Evolutionary conservation across 2,888 invertebrate genomes (phyloP), one percentile per base, ranked within the genome.

Genomic region (Hybos culiciformis): DNA sequence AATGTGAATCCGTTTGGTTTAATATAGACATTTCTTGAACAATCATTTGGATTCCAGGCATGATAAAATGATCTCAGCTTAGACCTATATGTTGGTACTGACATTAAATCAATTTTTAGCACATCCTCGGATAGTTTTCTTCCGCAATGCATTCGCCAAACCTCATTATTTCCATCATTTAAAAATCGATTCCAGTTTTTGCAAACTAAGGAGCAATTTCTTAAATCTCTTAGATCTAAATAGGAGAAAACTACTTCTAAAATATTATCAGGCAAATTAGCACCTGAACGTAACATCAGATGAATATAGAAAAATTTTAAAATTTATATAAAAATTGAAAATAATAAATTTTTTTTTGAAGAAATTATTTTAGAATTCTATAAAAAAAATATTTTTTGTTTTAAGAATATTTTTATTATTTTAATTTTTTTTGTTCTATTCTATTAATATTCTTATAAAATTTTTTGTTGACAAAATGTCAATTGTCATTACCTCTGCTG

Each of bases 31-130:
- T 98, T 94, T 61, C 91, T 78, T 39, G 96, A 97, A 64, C 94
- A 93, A 66, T 98, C 97, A 62, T 85, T 82, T 9, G 93, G 88
- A 67, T 92, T 97, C 97, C 97, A 98, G 1, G 96, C 86, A 68
- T 93, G 88, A 61, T 82, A 83, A 67, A 83, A 92, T 12, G 97
- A 94, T 56, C 90, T 75, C 50, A 97, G 71, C 71, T 96, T 96
- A 19, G 90, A 81, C 72, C 92, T 96, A 62, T 85, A 92, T 5
- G 91, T 87, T 44, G 83, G 79, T 52, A 91, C 80, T 50, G 87
- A 85, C 37, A 84, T 79, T 42, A 97, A 71, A 67, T 93, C 92
- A 7, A 92, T 91, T 69, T 90, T 91, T 50, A 94, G 70, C 5
- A 74, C 72, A 62, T 77, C 91, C 64, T 87, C 86, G 2, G 92